Evolutionary conservation across 2,888 invertebrate species (phyloP), one percentile per base, ranked within the genome.

Genomic region (Oscheius sp.): DNA sequence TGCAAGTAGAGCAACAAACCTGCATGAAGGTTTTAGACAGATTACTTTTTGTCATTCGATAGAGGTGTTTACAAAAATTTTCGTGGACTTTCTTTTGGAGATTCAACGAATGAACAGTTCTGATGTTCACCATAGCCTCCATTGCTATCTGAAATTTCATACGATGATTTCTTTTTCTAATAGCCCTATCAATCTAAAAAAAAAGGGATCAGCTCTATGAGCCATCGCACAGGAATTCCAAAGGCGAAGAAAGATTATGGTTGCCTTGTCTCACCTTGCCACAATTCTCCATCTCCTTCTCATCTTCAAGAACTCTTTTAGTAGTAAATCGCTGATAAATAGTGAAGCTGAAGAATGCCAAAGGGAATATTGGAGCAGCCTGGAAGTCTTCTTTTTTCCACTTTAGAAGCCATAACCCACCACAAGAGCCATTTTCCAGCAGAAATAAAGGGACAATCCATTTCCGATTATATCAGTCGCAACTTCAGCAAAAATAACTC

Each of bases 121-220:
- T 74, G 4, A 89, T 87, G 65, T 88, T 88, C 72, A 87, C 88
- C 23, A 89, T 84, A 3, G 87, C 86, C 76, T 89, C 89, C 58
- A 86, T 83, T 12, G 87, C 87, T 23, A 88, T 78, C 58, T 58
- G 27, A 39, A 39, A 2, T 10, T 20, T n/a, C n/a, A n/a, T n/a
- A n/a, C n/a, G n/a, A n/a, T n/a, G n/a, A n/a, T n/a, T n/a, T n/a
- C n/a, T n/a, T n/a, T n/a, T n/a, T n/a, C n/a, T n/a, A n/a, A n/a
- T n/a, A n/a, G n/a, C n/a, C n/a, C n/a, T n/a, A n/a, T n/a, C n/a
- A n/a, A n/a, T n/a, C n/a, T n/a, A n/a, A n/a, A n/a, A n/a, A n/a
- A n/a, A n/a, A n/a, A n/a, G n/a, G n/a, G n/a, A n/a, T n/a, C n/a
- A n/a, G n/a, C n/a, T n/a, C n/a, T n/a, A n/a, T n/a, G n/a, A n/a